These are phyloP conservation scores for Pyrochroa serraticornis DNA, from an alignment of 2,888 invertebrate genomes.

Conservation along the genomic window DNA sequence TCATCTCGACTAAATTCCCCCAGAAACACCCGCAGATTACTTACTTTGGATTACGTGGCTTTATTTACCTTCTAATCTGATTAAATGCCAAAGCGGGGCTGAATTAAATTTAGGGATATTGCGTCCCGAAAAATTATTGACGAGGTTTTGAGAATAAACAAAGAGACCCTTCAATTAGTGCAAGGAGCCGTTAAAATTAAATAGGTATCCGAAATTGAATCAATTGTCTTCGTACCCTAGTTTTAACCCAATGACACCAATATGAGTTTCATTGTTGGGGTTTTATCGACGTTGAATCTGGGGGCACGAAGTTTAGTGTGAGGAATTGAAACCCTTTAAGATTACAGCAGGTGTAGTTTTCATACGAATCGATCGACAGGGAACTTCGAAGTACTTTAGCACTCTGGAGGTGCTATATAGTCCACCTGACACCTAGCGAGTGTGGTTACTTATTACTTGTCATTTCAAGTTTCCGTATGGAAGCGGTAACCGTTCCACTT, in stretches of 20 bases:
- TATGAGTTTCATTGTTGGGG: too few relatives aligned
- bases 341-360: slow-evolving; percentile 35
- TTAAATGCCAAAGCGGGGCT: slow-evolving; percentile 12
- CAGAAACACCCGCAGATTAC: slow-evolving; percentile 5
- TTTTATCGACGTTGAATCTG: neutral
- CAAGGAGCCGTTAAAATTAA: too few relatives aligned
- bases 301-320: neutral
- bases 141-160: neutral
- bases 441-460: slow-evolving; percentile 39
- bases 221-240: too few relatives aligned
- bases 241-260: too few relatives aligned
- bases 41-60: slow-evolving; percentile 5
- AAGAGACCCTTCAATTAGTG: neutral
- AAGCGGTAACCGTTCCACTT: slow-evolving; percentile 31
- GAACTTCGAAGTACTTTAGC: slow-evolving; percentile 34
- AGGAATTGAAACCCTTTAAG: slow-evolving; percentile 28
- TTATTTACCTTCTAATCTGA: slow-evolving; percentile 16
- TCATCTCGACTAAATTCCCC: slow-evolving; percentile 3
- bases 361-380: slow-evolving; percentile 31
- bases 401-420: slow-evolving; percentile 33
- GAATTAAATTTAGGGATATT: slow-evolving; percentile 3
- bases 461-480: slow-evolving; percentile 36
- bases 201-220: too few relatives aligned
- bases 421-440: slow-evolving; percentile 38
- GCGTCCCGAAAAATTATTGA: too few relatives aligned